Percentiles rank a stretch among this genome's conserved stretches.
phyloP scores from a whole-genome alignment of 2,888 invertebrate species.

The Meganola albula region DNA sequence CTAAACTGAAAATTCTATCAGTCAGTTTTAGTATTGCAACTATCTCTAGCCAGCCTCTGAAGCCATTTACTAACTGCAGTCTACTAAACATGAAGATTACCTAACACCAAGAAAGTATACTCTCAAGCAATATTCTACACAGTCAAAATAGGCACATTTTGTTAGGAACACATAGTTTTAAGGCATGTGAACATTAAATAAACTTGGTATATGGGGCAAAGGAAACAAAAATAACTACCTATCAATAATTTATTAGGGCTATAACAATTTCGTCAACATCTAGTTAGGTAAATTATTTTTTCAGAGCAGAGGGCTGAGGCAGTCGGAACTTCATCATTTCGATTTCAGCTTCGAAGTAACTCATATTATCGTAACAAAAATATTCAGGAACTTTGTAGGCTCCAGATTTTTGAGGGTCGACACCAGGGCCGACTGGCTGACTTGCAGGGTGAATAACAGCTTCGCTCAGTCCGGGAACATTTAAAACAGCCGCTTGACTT shows the following conservation, averaged over 20 bases:
- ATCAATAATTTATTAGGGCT: slow-evolving; percentile 14
- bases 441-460: slow-evolving; percentile 74
- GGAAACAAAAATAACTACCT: no score
- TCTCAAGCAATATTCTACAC: no score
- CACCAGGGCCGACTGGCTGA: slow-evolving; percentile 83
- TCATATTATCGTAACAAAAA: slow-evolving; percentile 85
- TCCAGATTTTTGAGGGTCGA: slow-evolving; percentile 79
- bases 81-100: no score
- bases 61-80: no score
- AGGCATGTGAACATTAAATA: no score
- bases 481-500: slow-evolving; percentile 23
- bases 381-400: slow-evolving; percentile 94
- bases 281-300: slow-evolving; percentile 36
- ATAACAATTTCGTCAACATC: slow-evolving; percentile 4
- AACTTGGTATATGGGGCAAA: no score
- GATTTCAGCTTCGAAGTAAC: slow-evolving; percentile 90
- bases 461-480: slow-evolving; percentile 82
- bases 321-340: slow-evolving; percentile 89
- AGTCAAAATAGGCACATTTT: no score
- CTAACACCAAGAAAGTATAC: no score
- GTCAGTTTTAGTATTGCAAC: no score
- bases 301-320: slow-evolving; percentile 84
- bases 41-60: no score
- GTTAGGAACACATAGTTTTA: no score
- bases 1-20: no score